Evolutionary conservation across 2,888 invertebrate genomes (phyloP), one percentile per base, ranked within the genome.

Genomic region (Cephalotes varians): DNA sequence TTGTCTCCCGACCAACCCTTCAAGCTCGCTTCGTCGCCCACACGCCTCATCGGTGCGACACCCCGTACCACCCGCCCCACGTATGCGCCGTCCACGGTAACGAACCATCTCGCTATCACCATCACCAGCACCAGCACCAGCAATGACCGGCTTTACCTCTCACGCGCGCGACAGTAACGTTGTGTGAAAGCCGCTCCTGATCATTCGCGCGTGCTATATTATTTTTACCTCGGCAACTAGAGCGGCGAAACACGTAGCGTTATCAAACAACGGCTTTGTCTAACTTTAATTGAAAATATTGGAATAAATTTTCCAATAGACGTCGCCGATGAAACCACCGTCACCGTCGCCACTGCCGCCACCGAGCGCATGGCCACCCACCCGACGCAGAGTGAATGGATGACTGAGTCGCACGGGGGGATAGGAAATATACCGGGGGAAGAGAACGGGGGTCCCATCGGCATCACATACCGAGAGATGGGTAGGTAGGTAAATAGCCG

Each of bases 231-330:
- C 85, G 88, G 88, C 91, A 92, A 92, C 92, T 92, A 90, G 92
- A 92, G 91, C 92, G 91, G 90, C 88, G 91, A 91, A 92, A 92
- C 90, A 91, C 89, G 90, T 87, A 86, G 91, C 91, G 93, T 91
- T 92, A 93, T 93, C 91, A 89, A 91, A 89, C 91, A 84, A 58
- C 82, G 90, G 91, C 94, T 92, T 94, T 94, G 94, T 94, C 91
- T 90, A 92, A 93, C 92, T 93, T 94, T 94, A 94, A 94, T 94
- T 94, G 94, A 94, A 94, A 94, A 94, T 94, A 94, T 94, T 93
- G 94, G 93, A 94, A 93, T 94, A 93, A 94, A 94, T 94, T 93
- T 92, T 92, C 92, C 93, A 92, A 92, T 92, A 91, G 92, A 90
- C 86, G 86, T 85, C 84, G 86, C 84, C 87, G 83, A 86, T 82